Conservation (phyloP, 2,888 invertebrate genomes). For the Chirona hameri region DNA sequence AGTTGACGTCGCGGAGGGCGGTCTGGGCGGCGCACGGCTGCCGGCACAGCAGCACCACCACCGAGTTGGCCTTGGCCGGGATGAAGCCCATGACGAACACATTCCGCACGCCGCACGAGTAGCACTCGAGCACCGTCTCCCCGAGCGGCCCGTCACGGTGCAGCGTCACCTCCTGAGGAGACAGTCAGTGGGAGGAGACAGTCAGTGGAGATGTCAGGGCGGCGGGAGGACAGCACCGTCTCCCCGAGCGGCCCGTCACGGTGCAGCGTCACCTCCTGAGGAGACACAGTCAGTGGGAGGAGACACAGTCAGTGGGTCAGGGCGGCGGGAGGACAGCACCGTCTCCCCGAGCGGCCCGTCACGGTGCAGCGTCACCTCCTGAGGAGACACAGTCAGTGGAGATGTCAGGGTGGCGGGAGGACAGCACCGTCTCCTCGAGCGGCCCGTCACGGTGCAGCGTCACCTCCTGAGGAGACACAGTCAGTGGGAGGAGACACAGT, state of each 20-base stretch:
- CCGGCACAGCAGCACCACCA: slow-evolving; percentile 92
- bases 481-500: neutral
- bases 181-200: slow-evolving; percentile 1
- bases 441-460: slow-evolving; percentile 97
- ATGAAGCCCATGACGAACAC: slow-evolving; percentile 98
- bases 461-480: neutral
- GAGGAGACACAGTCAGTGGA: slow-evolving; percentile 50
- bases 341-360: slow-evolving; percentile 98
- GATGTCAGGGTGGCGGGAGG: neutral
- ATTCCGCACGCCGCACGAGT: slow-evolving; percentile 96
- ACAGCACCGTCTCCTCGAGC: slow-evolving; percentile 77
- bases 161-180: slow-evolving; percentile 76
- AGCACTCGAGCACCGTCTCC: slow-evolving; percentile 96
- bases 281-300: too few species aligned
- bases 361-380: slow-evolving; percentile 90
- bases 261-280: too few species aligned
- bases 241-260: slow-evolving; percentile 96
- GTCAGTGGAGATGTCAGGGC: neutral
- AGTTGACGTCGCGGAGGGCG: slow-evolving; percentile 97
- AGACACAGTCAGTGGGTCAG: too few species aligned
- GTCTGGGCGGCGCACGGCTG: slow-evolving; percentile 98
- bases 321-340: too few species aligned
- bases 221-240: slow-evolving; percentile 54
- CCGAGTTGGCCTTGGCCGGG: slow-evolving; percentile 97
- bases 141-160: slow-evolving; percentile 97